Evolutionary conservation across 35 echinoderm and acorn worm genomes (phyloP).

Genomic region (Apostichopus parvimensis): DNA sequence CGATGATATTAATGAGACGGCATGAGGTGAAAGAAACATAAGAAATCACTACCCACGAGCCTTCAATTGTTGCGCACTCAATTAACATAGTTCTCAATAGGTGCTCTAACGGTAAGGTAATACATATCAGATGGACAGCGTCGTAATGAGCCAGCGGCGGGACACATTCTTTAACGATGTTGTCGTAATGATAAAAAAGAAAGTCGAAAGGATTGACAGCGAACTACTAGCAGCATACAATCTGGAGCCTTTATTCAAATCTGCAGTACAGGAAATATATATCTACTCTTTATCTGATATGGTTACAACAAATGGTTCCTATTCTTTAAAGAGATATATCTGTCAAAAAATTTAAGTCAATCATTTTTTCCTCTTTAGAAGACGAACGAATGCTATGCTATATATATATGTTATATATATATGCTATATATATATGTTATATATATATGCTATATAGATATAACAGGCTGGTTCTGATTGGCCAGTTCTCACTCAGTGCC

Average conservation of each 20-base stretch:
- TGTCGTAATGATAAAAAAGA: conserved; percentile 2
- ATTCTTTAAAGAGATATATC: neutral
- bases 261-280: neutral
- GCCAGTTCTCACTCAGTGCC: no score
- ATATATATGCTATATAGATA: no score
- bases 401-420: no score
- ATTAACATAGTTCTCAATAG: conserved; percentile 28
- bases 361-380: neutral
- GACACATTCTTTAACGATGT: conserved; percentile 17
- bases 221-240: neutral
- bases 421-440: no score
- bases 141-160: neutral
- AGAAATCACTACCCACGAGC: conserved; percentile 35
- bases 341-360: neutral
- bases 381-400: neutral
- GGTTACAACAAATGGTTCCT: neutral
- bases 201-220: neutral
- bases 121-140: neutral
- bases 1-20: neutral
- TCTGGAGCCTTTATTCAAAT: neutral
- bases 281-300: neutral
- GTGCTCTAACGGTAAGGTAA: neutral
- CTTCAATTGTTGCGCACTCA: conserved; percentile 27
- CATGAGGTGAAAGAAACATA: conserved; percentile 3
- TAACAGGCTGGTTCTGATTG: no score